phyloP scores from a whole-genome alignment of 2,888 invertebrate species.

The Apotomis betuletana region DNA sequence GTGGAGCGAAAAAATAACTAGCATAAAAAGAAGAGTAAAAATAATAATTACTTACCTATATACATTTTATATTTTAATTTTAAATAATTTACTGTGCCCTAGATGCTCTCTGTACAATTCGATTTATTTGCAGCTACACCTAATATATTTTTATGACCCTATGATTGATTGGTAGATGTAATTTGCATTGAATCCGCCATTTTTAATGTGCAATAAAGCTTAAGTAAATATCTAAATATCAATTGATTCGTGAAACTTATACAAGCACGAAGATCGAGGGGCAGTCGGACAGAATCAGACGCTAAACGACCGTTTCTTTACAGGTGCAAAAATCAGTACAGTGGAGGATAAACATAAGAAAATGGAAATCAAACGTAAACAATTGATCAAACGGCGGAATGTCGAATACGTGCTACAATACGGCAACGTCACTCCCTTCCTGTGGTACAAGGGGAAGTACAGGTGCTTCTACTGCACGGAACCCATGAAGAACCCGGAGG shows the following conservation, averaged over 20 bases:
- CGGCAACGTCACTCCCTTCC: slow-evolving; percentile 74
- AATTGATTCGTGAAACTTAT: neutral
- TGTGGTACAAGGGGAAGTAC: slow-evolving; percentile 75
- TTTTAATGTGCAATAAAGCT: neutral
- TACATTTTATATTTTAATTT: too few species aligned
- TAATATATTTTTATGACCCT: too few species aligned
- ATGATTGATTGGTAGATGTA: too few species aligned
- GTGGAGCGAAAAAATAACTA: neutral
- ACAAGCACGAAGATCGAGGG: slow-evolving; percentile 1
- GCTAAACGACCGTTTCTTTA: slow-evolving; percentile 62
- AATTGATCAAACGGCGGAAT: slow-evolving; percentile 69
- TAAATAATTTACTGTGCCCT: too few species aligned
- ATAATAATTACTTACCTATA: neutral
- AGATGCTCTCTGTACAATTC: too few species aligned
- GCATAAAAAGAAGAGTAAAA: neutral
- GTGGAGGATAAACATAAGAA: slow-evolving; percentile 76
- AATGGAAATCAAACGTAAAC: slow-evolving; percentile 69
- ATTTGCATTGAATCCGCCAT: too few species aligned
- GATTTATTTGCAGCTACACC: too few species aligned
- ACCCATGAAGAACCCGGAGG: slow-evolving; percentile 67
- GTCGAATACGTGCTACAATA: slow-evolving; percentile 76
- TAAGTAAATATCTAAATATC: too few species aligned
- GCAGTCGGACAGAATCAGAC: slow-evolving; percentile 16
- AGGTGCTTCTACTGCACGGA: slow-evolving; percentile 75
- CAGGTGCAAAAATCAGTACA: slow-evolving; percentile 72